Conservation (phyloP, 2,888 invertebrate genomes). For the Erebia palarica region DNA sequence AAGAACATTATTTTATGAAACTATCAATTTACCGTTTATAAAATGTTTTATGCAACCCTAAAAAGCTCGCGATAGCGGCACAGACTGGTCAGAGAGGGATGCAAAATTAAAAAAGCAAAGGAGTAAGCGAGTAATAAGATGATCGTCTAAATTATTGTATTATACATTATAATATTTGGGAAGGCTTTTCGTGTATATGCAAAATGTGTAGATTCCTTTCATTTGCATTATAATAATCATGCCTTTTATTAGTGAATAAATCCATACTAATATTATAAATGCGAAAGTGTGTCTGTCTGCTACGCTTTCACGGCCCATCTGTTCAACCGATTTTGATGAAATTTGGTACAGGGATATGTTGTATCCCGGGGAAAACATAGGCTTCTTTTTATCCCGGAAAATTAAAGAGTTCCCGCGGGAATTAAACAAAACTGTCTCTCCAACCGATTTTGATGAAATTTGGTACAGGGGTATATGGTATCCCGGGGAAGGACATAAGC, state of each 20-base stretch:
- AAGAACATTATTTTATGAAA: too few species aligned
- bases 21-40: slow-evolving; percentile 15
- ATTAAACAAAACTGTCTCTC: too few species aligned
- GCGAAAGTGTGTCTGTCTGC: too few species aligned
- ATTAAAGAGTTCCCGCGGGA: too few species aligned
- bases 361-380: too few species aligned
- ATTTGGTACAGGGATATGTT: too few species aligned
- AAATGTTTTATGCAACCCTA: slow-evolving; percentile 62
- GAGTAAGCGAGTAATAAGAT: slow-evolving; percentile 43
- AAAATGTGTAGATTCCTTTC: slow-evolving; percentile 41
- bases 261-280: background rate
- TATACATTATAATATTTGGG: slow-evolving; percentile 72
- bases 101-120: slow-evolving; percentile 38
- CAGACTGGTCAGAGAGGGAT: slow-evolving; percentile 47
- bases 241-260: background rate
- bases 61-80: slow-evolving; percentile 59
- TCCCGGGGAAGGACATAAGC: too few species aligned
- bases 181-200: slow-evolving; percentile 51
- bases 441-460: too few species aligned
- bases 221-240: background rate
- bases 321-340: too few species aligned
- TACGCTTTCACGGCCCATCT: too few species aligned
- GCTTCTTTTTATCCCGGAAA: too few species aligned
- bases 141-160: slow-evolving; percentile 74
- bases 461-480: too few species aligned